These are phyloP conservation scores for Microctonus hyperodae DNA, from an alignment of 2,888 invertebrate species.

Conservation along the genomic window DNA sequence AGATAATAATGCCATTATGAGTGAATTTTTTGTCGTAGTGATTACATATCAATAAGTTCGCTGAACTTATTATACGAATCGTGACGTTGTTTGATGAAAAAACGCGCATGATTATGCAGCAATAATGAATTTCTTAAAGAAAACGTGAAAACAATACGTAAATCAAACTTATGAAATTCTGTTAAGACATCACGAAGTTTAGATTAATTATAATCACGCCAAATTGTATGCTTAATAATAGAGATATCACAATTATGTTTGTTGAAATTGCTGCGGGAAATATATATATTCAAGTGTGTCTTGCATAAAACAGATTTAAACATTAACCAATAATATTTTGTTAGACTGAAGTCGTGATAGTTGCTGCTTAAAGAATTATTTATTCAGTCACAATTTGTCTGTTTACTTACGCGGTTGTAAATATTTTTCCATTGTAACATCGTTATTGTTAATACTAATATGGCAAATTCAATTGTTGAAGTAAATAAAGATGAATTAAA, in stretches of 20 bases:
- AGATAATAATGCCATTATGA: not conserved
- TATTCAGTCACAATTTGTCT: not conserved
- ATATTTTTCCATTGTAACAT: not conserved
- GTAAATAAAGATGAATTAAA: slow-evolving; percentile 17
- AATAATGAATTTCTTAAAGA: no score
- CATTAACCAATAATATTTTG: not conserved
- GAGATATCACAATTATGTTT: no score
- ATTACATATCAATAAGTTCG: no score
- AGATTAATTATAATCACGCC: not conserved
- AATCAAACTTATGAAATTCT: no score
- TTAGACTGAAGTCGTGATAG: not conserved
- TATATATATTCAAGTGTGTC: not conserved
- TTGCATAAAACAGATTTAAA: not conserved
- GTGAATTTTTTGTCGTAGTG: not conserved
- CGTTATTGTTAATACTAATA: not conserved
- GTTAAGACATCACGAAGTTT: not conserved
- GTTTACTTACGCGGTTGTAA: not conserved
- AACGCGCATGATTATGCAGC: no score
- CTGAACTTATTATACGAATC: no score
- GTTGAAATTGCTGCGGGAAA: not conserved
- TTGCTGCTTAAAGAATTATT: not conserved
- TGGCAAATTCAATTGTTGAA: not conserved
- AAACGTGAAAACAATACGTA: no score
- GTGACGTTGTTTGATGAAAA: no score
- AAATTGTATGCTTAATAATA: not conserved